Evolutionary conservation across 2,888 invertebrate genomes (phyloP).

Genomic region (Watsonalla cultraria): DNA sequence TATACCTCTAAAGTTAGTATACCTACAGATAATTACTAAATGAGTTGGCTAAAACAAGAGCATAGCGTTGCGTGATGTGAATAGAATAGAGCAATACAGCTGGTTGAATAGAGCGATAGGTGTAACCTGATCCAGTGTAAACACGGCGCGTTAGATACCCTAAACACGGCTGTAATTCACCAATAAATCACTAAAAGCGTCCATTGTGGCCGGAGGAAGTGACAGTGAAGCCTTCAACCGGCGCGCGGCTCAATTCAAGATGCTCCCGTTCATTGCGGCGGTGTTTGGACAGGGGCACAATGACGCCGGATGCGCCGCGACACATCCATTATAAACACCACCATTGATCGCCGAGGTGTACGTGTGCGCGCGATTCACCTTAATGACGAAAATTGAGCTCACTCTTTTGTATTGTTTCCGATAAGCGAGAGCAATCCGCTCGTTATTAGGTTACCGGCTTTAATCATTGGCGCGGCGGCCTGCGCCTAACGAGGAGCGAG

Average conservation of each 20-base stretch:
- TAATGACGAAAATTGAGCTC: conserved; percentile 69
- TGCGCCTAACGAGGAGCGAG: conserved; percentile 34
- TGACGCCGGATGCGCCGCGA: conserved; percentile 50
- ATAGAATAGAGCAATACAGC: conserved; percentile 1
- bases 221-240: conserved; percentile 26
- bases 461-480: conserved; percentile 53
- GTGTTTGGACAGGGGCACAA: conserved; percentile 62
- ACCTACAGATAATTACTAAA: too few species aligned
- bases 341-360: conserved; percentile 41
- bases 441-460: conserved; percentile 70
- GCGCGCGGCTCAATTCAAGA: conserved; percentile 2
- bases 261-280: conserved; percentile 16
- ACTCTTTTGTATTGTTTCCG: conserved; percentile 62
- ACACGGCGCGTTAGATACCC: conserved; percentile 34
- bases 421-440: conserved; percentile 47
- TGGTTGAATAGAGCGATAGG: conserved; percentile 10
- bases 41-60: too few species aligned
- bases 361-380: conserved; percentile 14
- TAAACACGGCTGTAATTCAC: conserved; percentile 23
- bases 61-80: conserved; percentile 1
- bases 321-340: conserved; percentile 40
- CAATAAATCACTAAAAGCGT: conserved; percentile 25
- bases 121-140: conserved; percentile 25
- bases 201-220: conserved; percentile 34
- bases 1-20: too few species aligned